Conservation (phyloP, 1,140 invertebrate species). For the Polypedilum pembai region DNA sequence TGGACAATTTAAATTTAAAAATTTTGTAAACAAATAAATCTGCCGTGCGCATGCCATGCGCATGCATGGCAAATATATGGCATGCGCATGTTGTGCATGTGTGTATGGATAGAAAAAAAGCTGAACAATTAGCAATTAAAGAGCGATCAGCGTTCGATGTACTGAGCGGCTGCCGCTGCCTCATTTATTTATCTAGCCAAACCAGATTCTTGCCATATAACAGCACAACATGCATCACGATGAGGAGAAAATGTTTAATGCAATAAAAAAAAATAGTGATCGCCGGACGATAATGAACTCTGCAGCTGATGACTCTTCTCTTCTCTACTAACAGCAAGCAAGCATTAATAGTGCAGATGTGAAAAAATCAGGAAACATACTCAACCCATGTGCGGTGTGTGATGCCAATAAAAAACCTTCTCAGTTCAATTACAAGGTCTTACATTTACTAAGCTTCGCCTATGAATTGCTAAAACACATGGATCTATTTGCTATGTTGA, state of each 20-base stretch:
- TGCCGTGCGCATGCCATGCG: too few species aligned
- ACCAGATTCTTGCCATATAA: background rate
- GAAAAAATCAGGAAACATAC: constrained; percentile 3
- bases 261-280: background rate
- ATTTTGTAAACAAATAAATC: too few species aligned
- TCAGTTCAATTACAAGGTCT: constrained; percentile 27
- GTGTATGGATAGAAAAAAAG: background rate
- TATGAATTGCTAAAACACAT: constrained; percentile 5
- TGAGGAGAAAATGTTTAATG: background rate
- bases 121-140: constrained; percentile 8
- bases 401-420: constrained; percentile 6
- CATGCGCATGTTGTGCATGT: too few species aligned
- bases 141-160: background rate
- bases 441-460: background rate
- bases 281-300: constrained; percentile 25
- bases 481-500: background rate
- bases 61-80: too few species aligned
- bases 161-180: background rate
- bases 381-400: constrained; percentile 1
- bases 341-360: constrained; percentile 2
- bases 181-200: background rate
- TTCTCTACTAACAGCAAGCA: background rate
- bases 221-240: background rate
- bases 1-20: too few species aligned
- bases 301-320: constrained; percentile 19